Evolutionary conservation across 2,797 vertebrate genomes (phyloP).

Genomic region (Thamnophis elegans): DNA sequence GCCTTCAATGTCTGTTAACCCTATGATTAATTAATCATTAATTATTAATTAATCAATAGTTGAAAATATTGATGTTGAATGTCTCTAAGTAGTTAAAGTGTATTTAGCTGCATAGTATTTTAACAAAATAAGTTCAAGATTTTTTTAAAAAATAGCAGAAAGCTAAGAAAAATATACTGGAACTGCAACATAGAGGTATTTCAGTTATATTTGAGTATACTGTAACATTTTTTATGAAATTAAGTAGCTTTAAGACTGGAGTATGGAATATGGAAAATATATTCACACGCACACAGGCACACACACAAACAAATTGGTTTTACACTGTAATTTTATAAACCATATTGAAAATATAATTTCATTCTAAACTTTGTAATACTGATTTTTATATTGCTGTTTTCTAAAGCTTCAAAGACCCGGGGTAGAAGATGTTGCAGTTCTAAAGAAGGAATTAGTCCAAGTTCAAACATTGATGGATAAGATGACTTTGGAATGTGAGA

Average conservation of each 20-base stretch:
- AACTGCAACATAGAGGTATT: not conserved
- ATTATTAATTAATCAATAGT: not conserved
- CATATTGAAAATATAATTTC: conserved; percentile 4
- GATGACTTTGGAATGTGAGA: conserved; percentile 89
- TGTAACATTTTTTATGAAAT: not conserved
- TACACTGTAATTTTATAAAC: not conserved
- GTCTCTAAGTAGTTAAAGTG: not conserved
- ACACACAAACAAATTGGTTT: not conserved
- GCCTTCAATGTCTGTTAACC: not conserved
- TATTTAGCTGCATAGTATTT: not conserved
- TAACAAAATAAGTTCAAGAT: not conserved
- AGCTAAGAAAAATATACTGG: not conserved
- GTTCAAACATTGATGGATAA: conserved; percentile 96
- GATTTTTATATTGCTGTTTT: conserved; percentile 46
- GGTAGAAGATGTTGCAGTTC: conserved; percentile 92
- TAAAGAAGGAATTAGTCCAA: conserved; percentile 94
- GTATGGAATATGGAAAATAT: not conserved
- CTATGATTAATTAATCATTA: not conserved
- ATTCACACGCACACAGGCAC: not conserved
- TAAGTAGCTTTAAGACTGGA: not conserved
- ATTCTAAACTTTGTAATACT: conserved; percentile 14
- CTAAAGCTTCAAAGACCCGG: conserved; percentile 92
- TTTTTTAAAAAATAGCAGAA: not conserved
- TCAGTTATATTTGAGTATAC: not conserved
- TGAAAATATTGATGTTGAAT: not conserved